Base-by-base conservation (phyloP, 2,797 vertebrate genomes). In the Pipistrellus pygmaeus region DNA sequence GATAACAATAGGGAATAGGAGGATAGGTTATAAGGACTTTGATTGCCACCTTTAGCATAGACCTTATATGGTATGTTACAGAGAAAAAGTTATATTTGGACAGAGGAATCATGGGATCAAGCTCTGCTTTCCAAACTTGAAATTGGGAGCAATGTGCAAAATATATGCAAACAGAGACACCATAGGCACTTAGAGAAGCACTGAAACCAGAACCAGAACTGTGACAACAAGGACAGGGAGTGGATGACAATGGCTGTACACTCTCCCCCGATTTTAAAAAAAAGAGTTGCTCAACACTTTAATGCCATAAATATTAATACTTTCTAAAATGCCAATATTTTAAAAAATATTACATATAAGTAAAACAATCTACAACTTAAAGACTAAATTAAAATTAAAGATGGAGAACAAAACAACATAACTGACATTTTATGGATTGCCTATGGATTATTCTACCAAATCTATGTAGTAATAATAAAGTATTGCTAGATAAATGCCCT, bases 281-380 rank as follows among this genome's bases (percentile, higher is more conserved):
- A 71, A 83, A 88, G 53, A 38, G 30, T 14, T 53, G 21, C 23
- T 76, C 77, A 90, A 55, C 23, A 84, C 30, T 85, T 90, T 81
- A 53, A 69, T 48, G 41, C 8, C 18, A 4, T 1, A 77, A 87
- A n/a, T 75, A 76, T 93, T 87, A 94, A 87, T 62, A 76, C 23
- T 32, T 94, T 91, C 83, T 90, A 93, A 92, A 92, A 86, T 92
- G 66, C 38, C 62, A 81, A 12, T 18, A 62, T 35, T 20, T 64
- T 77, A 53, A 64, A 64, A 85, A 93, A 72, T 35, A 81, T 10
- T 68, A 66, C 5, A 64, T 60, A 2, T 55, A 64, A 66, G 51
- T 64, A 82, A 94, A 93, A 94, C 51, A 44, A 88, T 27, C 48
- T 72, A 68, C 35, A 85, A 83, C n/a, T 78, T 88, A 91, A 90